These are phyloP conservation scores for Schlechtendalia chinensis DNA, from an alignment of 1,140 invertebrate genomes.

Conservation along the genomic window DNA sequence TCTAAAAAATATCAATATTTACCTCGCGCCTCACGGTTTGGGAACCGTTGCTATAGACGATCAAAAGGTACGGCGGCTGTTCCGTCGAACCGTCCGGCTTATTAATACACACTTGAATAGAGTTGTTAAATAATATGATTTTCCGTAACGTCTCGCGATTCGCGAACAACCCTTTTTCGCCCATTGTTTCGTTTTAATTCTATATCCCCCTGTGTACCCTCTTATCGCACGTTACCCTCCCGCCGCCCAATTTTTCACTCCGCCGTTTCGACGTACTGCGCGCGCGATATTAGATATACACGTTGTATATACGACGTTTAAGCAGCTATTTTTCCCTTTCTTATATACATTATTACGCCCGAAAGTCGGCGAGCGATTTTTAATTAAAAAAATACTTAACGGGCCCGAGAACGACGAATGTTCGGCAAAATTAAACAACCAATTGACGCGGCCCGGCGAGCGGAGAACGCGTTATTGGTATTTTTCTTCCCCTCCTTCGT, in stretches of 20 bases:
- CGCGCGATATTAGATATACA: constrained; percentile 1
- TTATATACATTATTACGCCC: constrained; percentile 1
- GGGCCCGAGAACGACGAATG: constrained; percentile 35
- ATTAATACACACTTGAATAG: neutral
- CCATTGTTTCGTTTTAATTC: constrained; percentile 4
- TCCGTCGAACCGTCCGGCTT: neutral
- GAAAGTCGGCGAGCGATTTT: constrained; percentile 31
- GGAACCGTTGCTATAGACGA: too few relatives aligned
- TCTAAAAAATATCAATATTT: too few relatives aligned
- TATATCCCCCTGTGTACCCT: neutral
- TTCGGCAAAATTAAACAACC: constrained; percentile 45
- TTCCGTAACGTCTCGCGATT: neutral
- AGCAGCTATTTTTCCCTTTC: constrained; percentile 12
- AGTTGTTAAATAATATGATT: too few relatives aligned
- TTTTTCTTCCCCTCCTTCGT: constrained; percentile 13
- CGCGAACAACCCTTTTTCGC: constrained; percentile 11
- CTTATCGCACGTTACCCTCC: neutral
- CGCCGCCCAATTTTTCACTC: too few relatives aligned
- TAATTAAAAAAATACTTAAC: constrained; percentile 50
- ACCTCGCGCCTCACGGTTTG: too few relatives aligned
- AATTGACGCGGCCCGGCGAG: neutral
- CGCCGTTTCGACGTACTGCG: neutral
- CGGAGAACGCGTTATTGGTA: constrained; percentile 28
- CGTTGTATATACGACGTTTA: neutral
- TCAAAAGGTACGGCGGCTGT: too few relatives aligned